Base-by-base conservation (phyloP, 2,113 vertebrate species). In the Climacteris rufus region DNA sequence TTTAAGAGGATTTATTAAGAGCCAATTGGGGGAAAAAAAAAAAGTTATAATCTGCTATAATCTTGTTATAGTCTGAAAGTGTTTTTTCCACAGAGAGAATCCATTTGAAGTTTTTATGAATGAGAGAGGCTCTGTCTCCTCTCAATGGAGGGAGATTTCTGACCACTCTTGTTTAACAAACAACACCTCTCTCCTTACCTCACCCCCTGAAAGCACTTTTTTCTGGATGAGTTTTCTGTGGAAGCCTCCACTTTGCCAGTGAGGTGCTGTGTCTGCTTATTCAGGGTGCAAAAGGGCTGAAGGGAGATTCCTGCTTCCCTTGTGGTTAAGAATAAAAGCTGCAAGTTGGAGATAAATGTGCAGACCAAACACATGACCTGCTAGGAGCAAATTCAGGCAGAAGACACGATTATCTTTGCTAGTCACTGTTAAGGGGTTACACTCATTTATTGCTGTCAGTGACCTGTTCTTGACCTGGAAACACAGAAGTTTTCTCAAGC, bases 1-100 rank as follows among this genome's bases (percentile, higher is more conserved):
- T 66, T 91, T 93, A 96, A 96, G 81, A 96, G 74, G 87, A 91
- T 89, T 95, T 93, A 84, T 71, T 91, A 56, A 71, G 44, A 95
- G 19, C 57, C 44, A 82, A 68, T 91, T 52, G 74, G 25, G 3
- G 56, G 52, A 42, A 84, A 78, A 80, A 44, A 82, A 84, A 71
- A 59, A 35, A n/a, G 30, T 85, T 90, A 44, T 52, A 88, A 89
- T 90, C 89, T 74, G 37, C 54, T 83, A n/a, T 92, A 94, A 90
- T 95, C 83, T 82, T 90, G 44, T 89, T 94, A 77, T 14, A 53
- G 25, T 53, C 69, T 56, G 31, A 64, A 87, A 89, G 64, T 59
- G 3, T 6, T 30, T 79, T 91, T 80, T 42, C 24, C 39, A 35
- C 9, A 8, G 77, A 52, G 17, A 64, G 42, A 53, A 91, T 89